Evolutionary conservation across 2,797 vertebrate genomes (phyloP), one percentile per base, ranked within the genome.

Genomic region (Numenius phaeopus): DNA sequence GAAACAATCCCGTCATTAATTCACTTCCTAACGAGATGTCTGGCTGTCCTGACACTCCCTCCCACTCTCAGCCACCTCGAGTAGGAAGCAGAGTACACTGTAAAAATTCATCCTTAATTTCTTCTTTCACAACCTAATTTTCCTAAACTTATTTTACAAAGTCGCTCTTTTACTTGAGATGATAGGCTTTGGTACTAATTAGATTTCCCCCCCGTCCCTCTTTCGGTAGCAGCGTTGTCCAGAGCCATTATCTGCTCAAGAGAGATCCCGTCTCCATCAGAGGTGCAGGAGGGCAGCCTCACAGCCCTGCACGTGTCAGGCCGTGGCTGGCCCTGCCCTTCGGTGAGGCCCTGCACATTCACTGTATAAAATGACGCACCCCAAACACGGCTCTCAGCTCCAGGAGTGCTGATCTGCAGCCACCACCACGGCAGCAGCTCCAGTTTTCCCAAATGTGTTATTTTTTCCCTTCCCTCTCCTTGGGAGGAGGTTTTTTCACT

Each of bases 21-120:
- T 95, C 91, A 64, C 62, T 93, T 82, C 84, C 88, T 90, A 77
- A 64, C 11, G 1, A 90, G 80, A 55, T 83, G 87, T 90, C 83
- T 95, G 94, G 49, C 67, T 94, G 83, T 89, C 90, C 86, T 93
- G 81, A 83, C 59, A 37, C 82, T 91, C 29, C 72, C 89, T 95
- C 95, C 90, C 65, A 81, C 83, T 81, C 91, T 64, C 87, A 85
- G 70, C 84, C 83, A 89, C 87, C 85, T 95, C 73, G 70, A 87
- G 94, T 18, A 62, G 86, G 54, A 84, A 88, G 66, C 89, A 58
- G 77, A 84, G 21, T 20, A 27, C 54, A 9, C 55, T 69, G 14
- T 49, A 16, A 70, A 92, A 93, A 80, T 10, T 11, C 80, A 75
- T 81, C 72, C 50, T 66, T 84, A 49, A 87, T 84, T 87, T 94